Conservation (phyloP, 2,888 invertebrate genomes). For the Andricus quercusramuli region DNA sequence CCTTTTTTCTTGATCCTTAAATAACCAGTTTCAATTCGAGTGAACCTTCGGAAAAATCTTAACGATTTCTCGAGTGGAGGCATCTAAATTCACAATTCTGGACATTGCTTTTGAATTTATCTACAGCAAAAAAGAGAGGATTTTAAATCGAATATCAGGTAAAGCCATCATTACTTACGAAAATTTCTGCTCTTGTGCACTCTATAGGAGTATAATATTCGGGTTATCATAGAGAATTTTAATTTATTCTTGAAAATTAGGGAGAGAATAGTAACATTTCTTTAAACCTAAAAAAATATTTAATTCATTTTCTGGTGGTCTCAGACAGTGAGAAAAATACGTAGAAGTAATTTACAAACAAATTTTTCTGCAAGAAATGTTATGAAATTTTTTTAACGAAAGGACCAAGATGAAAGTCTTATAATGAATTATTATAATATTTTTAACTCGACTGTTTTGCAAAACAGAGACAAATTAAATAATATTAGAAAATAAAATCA, state of each 20-base stretch:
- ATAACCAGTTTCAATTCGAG: not conserved
- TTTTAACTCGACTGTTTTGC: too few species aligned
- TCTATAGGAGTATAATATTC: not conserved
- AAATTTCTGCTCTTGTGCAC: not conserved
- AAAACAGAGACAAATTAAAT: too few species aligned
- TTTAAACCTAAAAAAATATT: too few species aligned
- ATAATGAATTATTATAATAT: too few species aligned
- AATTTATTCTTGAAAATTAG: not conserved
- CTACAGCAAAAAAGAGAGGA: not conserved
- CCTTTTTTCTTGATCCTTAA: conserved; percentile 12
- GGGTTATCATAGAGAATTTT: not conserved
- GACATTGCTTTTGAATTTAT: not conserved
- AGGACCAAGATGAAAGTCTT: too few species aligned
- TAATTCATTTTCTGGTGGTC: too few species aligned
- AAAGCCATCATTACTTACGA: not conserved
- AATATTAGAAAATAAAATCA: not conserved
- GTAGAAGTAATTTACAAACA: too few species aligned
- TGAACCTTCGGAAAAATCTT: conserved; percentile 50
- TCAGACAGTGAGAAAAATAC: too few species aligned
- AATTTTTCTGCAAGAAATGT: too few species aligned
- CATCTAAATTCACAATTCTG: conserved; percentile 43
- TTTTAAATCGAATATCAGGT: not conserved
- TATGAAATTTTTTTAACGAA: too few species aligned
- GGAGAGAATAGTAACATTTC: not conserved
- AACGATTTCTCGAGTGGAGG: conserved; percentile 55